Evolutionary conservation across 2,888 invertebrate genomes (phyloP), one percentile per base, ranked within the genome.

Genomic region (Ariolimax columbianus): DNA sequence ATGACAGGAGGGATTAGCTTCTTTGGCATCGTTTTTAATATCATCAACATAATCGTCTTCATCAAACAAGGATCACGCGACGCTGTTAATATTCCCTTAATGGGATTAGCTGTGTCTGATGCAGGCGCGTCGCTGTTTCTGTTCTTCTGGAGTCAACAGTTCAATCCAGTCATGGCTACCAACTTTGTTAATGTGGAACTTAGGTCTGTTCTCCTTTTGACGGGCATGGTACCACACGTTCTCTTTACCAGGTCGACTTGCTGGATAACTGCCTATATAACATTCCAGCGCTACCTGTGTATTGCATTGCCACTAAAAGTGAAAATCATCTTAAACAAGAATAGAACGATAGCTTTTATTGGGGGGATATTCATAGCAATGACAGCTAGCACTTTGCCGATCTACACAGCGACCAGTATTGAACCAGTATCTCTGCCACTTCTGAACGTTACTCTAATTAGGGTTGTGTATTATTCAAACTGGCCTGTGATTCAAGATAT

Each of bases 201-300:
- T 0, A 6, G 2, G 4, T 40, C n/a, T 17, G 43, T 73, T 6
- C n/a, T 73, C 43, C 6, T 38, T 17, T 14, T 73, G 43, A 73
- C 47, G n/a, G 43, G 23, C 19, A 9, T 43, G 4, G 43, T 43
- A 47, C 73, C 43, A 26, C 73, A 47, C 43, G 43, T 47, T 30
- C 23, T 40, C 9, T 73, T 73, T 43, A 47, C 47, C 0, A 2
- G 73, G 36, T 9, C 38, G 0, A 47, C 73, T 36, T 43, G 73
- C 43, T 73, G 43, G 73, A 73, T 73, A 43, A 73, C 73, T 3
- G 73, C 47, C 17, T 73, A 30, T 36, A 43, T 73, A 1, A 73
- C 47, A 43, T 40, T 43, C n/a, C 43, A 73, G 73, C 40, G 73
- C 9, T 73, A 73, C n/a, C 73, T 73, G n/a, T 43, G 73, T 30